A percentile compares a stretch with the other conserved stretches of the same genome.
These are phyloP conservation scores for Mnemiopsis leidyi DNA, from an alignment of 37 sponge, comb jelly and placozoan genomes.

Conservation along the genomic window DNA sequence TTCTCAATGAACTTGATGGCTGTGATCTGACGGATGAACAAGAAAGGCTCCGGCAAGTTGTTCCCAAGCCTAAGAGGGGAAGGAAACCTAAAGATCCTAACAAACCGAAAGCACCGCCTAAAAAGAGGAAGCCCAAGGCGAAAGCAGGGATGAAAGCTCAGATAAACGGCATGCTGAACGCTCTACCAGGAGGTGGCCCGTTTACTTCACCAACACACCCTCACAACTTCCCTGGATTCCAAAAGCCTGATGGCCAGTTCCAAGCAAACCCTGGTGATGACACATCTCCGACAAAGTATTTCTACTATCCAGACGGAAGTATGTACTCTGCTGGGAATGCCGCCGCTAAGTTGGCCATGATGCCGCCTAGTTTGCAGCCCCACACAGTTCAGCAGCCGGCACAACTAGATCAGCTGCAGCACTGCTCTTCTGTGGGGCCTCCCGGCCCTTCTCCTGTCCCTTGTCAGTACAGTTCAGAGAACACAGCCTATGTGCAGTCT, in stretches of 20 bases:
- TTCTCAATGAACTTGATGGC: slow-evolving; percentile 51
- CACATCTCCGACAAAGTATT: slow-evolving; percentile 9
- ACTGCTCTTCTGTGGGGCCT: not conserved
- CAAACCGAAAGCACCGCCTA: slow-evolving; percentile 50
- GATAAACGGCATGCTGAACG: not conserved
- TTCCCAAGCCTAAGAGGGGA: slow-evolving; percentile 30
- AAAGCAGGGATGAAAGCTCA: not conserved
- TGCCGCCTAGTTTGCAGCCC: slow-evolving; percentile 32
- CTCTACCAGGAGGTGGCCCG: not conserved
- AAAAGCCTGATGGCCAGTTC: slow-evolving; percentile 21
- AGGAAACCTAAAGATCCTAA: slow-evolving; percentile 55
- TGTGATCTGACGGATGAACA: slow-evolving; percentile 65
- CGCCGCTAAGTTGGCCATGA: not conserved
- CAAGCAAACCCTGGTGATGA: not conserved
- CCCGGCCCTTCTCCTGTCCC: not conserved
- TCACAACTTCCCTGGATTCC: not conserved
- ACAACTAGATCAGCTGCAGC: not conserved
- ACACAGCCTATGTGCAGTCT: slow-evolving; percentile 26
- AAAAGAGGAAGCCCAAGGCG: not conserved
- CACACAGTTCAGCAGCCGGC: slow-evolving; percentile 42
- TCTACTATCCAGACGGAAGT: not conserved
- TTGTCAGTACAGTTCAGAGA: slow-evolving; percentile 53
- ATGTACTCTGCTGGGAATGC: not conserved
- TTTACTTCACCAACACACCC: not conserved
- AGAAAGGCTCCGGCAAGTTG: not conserved